phyloP scores from a whole-genome alignment of 2,888 invertebrate genomes.

The Ariolimax columbianus region DNA sequence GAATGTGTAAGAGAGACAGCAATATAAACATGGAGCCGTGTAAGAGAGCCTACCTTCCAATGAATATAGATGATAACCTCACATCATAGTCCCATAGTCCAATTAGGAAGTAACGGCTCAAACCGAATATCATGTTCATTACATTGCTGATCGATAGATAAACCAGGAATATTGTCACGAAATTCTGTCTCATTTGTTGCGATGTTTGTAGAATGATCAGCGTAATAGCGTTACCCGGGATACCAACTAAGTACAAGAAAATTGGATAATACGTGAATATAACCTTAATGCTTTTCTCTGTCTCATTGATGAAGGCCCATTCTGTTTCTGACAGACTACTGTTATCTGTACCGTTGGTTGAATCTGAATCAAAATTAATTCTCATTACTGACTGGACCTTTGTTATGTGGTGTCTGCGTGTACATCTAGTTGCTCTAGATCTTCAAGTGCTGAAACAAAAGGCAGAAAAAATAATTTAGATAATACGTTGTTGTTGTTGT shows the following conservation, averaged over 20 bases:
- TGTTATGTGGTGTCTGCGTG: no score
- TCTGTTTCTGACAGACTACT: background rate
- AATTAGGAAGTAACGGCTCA: background rate
- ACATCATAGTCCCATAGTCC: background rate
- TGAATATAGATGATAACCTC: background rate
- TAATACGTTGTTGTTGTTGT: no score
- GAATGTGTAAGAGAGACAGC: no score
- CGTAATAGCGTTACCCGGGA: background rate
- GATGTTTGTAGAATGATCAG: background rate
- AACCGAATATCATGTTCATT: background rate
- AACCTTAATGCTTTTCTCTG: background rate
- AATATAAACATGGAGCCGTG: no score
- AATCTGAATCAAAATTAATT: no score
- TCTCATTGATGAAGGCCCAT: background rate
- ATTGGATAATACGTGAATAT: background rate
- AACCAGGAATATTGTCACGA: background rate
- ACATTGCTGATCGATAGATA: slow-evolving; percentile 5
- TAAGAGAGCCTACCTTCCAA: slow-evolving; percentile 7
- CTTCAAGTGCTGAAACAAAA: no score
- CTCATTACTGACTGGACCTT: no score
- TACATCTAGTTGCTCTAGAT: no score
- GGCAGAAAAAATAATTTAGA: no score
- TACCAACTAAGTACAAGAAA: background rate
- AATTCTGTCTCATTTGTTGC: background rate
- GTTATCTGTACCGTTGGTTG: no score